Conservation (phyloP, 2,113 vertebrate species). For the Triplophysa rosa region DNA sequence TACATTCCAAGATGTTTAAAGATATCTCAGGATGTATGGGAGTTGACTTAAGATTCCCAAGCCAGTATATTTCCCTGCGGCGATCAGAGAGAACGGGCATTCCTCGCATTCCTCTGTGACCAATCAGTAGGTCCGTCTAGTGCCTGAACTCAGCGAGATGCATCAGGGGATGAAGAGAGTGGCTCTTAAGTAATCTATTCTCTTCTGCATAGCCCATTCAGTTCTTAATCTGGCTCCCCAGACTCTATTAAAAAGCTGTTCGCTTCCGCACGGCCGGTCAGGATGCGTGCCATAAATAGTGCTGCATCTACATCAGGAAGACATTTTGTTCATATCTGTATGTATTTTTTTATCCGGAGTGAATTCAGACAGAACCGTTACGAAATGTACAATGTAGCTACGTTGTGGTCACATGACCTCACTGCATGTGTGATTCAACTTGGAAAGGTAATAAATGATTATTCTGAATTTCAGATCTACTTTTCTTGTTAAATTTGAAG, state of each 20-base stretch:
- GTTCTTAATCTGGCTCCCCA: conserved; percentile 9
- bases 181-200: not conserved
- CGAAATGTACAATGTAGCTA: no score
- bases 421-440: no score
- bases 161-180: conserved; percentile 9
- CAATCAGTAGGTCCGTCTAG: conserved; percentile 37
- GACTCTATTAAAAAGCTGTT: conserved; percentile 9
- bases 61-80: conserved; percentile 38
- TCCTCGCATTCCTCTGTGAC: conserved; percentile 46
- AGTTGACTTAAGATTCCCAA: conserved; percentile 51
- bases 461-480: no score
- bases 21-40: conserved; percentile 52
- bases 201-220: not conserved
- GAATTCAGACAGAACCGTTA: no score
- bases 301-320: no score
- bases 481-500: no score
- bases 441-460: no score
- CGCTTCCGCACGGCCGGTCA: not conserved
- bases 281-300: not conserved
- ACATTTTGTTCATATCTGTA: no score
- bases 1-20: conserved; percentile 50
- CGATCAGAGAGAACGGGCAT: conserved; percentile 50
- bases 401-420: no score
- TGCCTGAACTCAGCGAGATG: conserved; percentile 7
- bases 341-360: no score